These are phyloP conservation scores for Drosophila nasuta DNA, from an alignment of 1,140 invertebrate genomes.

Conservation along the genomic window DNA sequence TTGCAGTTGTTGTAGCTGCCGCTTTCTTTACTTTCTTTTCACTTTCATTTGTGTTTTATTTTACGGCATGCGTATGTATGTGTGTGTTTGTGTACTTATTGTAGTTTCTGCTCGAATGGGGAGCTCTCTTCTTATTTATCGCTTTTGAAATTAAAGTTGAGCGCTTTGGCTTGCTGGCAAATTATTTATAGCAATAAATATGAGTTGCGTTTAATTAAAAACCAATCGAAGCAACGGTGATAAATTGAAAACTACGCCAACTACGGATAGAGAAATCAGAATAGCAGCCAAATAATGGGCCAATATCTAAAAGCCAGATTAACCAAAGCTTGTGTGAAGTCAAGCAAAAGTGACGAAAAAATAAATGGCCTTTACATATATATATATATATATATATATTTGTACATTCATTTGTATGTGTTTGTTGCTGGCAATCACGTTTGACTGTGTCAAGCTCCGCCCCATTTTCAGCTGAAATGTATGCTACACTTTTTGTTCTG, in stretches of 20 bases:
- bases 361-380: constrained; percentile 24
- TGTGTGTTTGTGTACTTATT: constrained; percentile 42
- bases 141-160: constrained; percentile 81
- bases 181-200: constrained; percentile 78
- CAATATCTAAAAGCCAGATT: constrained; percentile 5
- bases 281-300: not conserved
- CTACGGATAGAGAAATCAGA: constrained; percentile 1
- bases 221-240: constrained; percentile 29
- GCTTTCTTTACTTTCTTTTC: constrained; percentile 76
- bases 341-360: constrained; percentile 25
- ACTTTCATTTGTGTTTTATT: constrained; percentile 74
- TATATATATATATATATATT: constrained; percentile 3
- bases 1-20: constrained; percentile 61
- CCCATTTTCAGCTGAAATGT: constrained; percentile 38
- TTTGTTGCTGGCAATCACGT: constrained; percentile 44
- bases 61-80: constrained; percentile 44
- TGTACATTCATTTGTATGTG: constrained; percentile 38
- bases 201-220: constrained; percentile 64
- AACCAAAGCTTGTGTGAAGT: constrained; percentile 9
- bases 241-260: constrained; percentile 56
- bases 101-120: constrained; percentile 48
- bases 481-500: constrained; percentile 43
- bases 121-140: constrained; percentile 70
- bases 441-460: constrained; percentile 32
- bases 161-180: constrained; percentile 51